These are phyloP conservation scores for Napeogenes inachia DNA, from an alignment of 2,888 invertebrate genomes.

Conservation along the genomic window DNA sequence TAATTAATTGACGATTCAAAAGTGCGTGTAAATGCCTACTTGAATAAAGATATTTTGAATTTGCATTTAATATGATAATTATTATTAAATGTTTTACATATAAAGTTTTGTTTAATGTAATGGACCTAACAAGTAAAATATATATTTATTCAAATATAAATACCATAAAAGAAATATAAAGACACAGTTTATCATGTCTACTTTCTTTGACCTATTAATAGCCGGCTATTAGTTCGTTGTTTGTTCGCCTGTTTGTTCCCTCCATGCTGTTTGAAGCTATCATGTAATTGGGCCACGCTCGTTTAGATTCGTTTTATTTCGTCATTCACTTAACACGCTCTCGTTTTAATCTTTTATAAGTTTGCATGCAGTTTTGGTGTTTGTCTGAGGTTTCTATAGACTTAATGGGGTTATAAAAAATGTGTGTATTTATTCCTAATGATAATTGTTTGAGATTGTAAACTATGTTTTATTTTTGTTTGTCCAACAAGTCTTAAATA, in stretches of 20 bases:
- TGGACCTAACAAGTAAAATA: no score
- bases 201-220: constrained; percentile 63
- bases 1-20: no score
- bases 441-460: neutral
- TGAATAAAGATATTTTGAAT: no score
- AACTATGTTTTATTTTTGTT: no score
- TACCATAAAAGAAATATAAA: no score
- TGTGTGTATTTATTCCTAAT: neutral
- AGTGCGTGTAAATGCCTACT: no score
- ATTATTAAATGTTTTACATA: no score
- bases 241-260: constrained; percentile 23
- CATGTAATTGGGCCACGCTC: constrained; percentile 47
- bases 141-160: no score
- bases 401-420: no score
- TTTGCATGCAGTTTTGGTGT: constrained; percentile 16
- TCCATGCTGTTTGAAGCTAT: constrained; percentile 30
- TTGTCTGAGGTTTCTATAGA: neutral
- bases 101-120: no score
- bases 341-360: constrained; percentile 31
- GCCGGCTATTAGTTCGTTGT: constrained; percentile 43
- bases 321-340: constrained; percentile 36
- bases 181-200: constrained; percentile 19
- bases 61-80: no score
- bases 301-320: constrained; percentile 38
- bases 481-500: no score